Evolutionary conservation across 2,888 invertebrate species (phyloP).

Genomic region (Saturnia japonica): DNA sequence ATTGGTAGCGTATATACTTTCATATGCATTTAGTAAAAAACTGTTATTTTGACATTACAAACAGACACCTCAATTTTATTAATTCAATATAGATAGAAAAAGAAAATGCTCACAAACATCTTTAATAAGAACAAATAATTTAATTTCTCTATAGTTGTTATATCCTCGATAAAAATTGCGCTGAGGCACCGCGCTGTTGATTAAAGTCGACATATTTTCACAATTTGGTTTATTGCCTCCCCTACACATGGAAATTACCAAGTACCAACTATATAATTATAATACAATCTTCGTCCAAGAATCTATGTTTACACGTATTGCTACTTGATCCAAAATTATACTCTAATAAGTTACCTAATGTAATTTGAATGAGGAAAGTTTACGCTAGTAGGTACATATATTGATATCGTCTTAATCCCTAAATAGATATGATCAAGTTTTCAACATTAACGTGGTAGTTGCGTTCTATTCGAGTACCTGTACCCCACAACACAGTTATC

Average conservation of each 20-base stretch:
- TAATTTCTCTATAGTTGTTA: not conserved
- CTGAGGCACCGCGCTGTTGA: not conserved
- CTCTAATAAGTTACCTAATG: not conserved
- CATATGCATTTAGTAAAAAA: too few relatives aligned
- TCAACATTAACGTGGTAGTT: too few relatives aligned
- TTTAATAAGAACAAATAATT: not conserved
- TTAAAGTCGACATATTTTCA: not conserved
- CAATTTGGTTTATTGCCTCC: not conserved
- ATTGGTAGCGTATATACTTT: too few relatives aligned
- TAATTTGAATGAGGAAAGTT: not conserved
- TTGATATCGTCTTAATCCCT: too few relatives aligned
- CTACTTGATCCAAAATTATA: not conserved
- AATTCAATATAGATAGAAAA: too few relatives aligned
- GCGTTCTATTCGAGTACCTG: too few relatives aligned
- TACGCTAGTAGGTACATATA: too few relatives aligned
- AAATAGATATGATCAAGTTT: too few relatives aligned
- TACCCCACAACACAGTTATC: too few relatives aligned
- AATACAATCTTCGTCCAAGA: not conserved
- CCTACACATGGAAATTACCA: not conserved
- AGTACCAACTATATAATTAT: not conserved
- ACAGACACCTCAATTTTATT: too few relatives aligned
- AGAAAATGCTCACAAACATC: not conserved
- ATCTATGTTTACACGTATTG: not conserved
- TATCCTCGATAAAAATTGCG: not conserved
- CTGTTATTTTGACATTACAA: too few relatives aligned